phyloP scores from a whole-genome alignment of 1,140 invertebrate genomes.

The Cherax destructor region DNA sequence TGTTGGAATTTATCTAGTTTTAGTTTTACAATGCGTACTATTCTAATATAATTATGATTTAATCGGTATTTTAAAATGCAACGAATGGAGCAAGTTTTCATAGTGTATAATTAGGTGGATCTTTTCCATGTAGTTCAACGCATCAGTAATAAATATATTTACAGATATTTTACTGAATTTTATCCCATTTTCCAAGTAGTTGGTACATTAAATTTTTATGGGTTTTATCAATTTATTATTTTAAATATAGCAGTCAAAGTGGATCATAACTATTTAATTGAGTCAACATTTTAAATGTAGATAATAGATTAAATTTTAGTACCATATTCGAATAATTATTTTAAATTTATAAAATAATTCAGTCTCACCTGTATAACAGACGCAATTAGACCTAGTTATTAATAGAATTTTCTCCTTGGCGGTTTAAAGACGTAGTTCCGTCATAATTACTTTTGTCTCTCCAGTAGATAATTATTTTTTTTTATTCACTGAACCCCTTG shows the following conservation, averaged over 20 bases:
- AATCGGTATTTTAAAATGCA: not conserved
- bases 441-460: constrained; percentile 15
- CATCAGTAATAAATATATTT: not conserved
- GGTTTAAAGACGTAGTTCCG: constrained; percentile 24
- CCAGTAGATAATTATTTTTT: constrained; percentile 11
- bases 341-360: not conserved
- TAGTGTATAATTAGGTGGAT: not conserved
- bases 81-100: constrained; percentile 3
- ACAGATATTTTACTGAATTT: not conserved
- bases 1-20: not conserved
- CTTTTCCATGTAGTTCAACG: not conserved
- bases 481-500: constrained; percentile 17
- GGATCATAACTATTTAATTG: not conserved
- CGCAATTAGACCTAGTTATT: not conserved
- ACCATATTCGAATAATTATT: not conserved
- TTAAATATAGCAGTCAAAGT: not conserved
- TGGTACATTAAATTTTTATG: not conserved
- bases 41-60: not conserved
- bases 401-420: constrained; percentile 8
- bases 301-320: not conserved
- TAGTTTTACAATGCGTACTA: not conserved
- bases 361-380: not conserved
- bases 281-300: not conserved
- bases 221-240: not conserved
- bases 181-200: constrained; percentile 6